A percentile compares a stretch with the other conserved stretches of the same genome.
Evolutionary conservation across 2,113 vertebrate species (phyloP).

Genomic region (Pollimyrus isidori): DNA sequence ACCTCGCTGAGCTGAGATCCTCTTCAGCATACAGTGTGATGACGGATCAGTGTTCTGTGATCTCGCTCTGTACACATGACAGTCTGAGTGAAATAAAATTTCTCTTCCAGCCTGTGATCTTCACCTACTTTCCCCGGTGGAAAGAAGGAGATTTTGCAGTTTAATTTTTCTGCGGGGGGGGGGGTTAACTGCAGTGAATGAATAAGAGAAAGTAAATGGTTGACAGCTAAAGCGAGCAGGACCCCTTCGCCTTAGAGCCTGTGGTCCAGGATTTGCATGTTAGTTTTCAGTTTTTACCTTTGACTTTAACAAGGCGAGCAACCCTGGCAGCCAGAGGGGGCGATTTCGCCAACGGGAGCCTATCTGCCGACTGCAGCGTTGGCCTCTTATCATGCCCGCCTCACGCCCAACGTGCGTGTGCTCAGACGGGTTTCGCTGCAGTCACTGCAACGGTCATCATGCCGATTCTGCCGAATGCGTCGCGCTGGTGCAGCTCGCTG

Average conservation of each 20-base stretch:
- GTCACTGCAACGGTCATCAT: conserved; percentile 50
- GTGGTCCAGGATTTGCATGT: neutral
- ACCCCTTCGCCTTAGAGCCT: conserved; percentile 35
- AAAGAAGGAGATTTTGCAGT: neutral
- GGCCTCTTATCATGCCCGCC: conserved; percentile 48
- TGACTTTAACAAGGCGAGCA: conserved; percentile 65
- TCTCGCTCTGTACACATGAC: neutral
- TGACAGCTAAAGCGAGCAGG: conserved; percentile 41
- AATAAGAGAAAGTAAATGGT: neutral
- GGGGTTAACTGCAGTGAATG: neutral
- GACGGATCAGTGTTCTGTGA: neutral
- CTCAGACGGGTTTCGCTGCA: conserved; percentile 54
- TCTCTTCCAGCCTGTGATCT: neutral
- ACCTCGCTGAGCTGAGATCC: neutral
- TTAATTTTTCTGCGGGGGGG: neutral
- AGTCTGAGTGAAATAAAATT: neutral
- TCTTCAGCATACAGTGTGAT: neutral
- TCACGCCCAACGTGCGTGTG: conserved; percentile 53
- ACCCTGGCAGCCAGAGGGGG: conserved; percentile 62
- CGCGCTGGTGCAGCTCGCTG: conserved; percentile 28
- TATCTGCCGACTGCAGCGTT: conserved; percentile 44
- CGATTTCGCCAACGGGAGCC: conserved; percentile 44
- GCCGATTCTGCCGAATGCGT: conserved; percentile 54
- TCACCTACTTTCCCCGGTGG: neutral
- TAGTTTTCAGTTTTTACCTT: neutral